Evolutionary conservation across 2,888 invertebrate species (phyloP).

Genomic region (Leptinotarsa tumamoca): DNA sequence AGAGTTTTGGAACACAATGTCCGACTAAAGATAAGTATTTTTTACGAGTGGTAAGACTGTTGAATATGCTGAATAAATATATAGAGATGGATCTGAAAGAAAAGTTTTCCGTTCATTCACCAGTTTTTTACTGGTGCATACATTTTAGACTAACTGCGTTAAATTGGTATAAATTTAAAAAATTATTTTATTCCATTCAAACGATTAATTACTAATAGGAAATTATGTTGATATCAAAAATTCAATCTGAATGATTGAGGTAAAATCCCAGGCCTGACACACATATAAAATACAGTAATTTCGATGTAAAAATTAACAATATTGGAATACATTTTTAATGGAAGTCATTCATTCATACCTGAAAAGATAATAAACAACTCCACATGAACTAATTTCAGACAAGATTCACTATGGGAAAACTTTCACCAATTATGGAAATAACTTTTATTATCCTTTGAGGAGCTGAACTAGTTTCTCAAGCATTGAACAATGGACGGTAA

Average conservation of each 20-base stretch:
- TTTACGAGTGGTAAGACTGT: no score
- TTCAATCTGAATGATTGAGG: no score
- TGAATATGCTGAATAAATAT: no score
- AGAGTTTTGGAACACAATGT: neutral
- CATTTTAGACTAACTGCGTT: neutral
- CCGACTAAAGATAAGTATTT: no score
- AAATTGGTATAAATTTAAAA: no score
- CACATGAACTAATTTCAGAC: neutral
- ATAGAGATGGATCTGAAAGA: no score
- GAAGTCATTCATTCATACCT: no score
- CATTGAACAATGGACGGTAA: neutral
- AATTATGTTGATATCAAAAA: no score
- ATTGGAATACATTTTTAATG: neutral
- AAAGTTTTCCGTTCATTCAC: no score
- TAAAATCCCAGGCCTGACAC: no score
- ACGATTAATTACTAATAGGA: no score
- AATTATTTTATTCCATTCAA: no score
- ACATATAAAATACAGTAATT: neutral
- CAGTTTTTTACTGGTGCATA: neutral
- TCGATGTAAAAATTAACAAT: neutral
- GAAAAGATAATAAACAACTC: neutral
- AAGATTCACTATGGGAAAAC: slow-evolving; percentile 16
- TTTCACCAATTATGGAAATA: slow-evolving; percentile 17
- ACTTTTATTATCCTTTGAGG: neutral
- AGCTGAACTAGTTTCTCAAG: slow-evolving; percentile 12